phyloP scores from a whole-genome alignment of 2,113 vertebrate genomes.

The Chrysemys picta region DNA sequence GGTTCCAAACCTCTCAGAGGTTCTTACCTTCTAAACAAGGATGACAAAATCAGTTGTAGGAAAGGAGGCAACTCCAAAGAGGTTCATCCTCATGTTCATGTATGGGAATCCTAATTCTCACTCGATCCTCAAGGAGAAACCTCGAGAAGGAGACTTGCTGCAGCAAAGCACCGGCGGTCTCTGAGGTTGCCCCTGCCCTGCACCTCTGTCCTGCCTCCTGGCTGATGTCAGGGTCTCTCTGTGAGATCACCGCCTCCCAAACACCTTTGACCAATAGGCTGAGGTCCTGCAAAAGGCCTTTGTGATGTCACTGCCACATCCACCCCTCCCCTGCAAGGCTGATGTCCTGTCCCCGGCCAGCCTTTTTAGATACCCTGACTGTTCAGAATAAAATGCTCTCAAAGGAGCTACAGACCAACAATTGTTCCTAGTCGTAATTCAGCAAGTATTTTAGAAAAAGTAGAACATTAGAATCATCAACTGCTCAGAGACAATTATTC shows the following conservation, averaged over 20 bases:
- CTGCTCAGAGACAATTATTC: not conserved
- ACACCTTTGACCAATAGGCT: too few species aligned
- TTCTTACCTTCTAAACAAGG: too few species aligned
- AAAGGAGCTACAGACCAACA: not conserved
- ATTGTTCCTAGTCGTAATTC: not conserved
- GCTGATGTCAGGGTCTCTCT: too few species aligned
- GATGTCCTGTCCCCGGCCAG: rapidly evolving
- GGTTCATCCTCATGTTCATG: too few species aligned
- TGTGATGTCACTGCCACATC: not conserved
- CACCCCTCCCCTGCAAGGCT: not conserved
- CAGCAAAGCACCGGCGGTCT: not conserved
- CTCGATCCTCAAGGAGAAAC: too few species aligned
- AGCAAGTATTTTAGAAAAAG: not conserved
- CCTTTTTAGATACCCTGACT: not conserved
- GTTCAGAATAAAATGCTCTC: not conserved
- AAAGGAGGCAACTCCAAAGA: too few species aligned
- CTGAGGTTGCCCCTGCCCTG: not conserved
- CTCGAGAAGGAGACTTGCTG: not conserved
- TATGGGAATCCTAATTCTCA: too few species aligned
- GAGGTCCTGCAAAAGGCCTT: too few species aligned
- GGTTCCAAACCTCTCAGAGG: too few species aligned
- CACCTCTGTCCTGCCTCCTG: too few species aligned
- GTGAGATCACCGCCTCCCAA: too few species aligned
- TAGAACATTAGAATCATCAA: not conserved
- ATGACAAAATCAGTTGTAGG: too few species aligned